These are phyloP conservation scores for Aphrocallistes beatrix DNA, from an alignment of 37 sponge, comb jelly and placozoan genomes.

Conservation along the genomic window DNA sequence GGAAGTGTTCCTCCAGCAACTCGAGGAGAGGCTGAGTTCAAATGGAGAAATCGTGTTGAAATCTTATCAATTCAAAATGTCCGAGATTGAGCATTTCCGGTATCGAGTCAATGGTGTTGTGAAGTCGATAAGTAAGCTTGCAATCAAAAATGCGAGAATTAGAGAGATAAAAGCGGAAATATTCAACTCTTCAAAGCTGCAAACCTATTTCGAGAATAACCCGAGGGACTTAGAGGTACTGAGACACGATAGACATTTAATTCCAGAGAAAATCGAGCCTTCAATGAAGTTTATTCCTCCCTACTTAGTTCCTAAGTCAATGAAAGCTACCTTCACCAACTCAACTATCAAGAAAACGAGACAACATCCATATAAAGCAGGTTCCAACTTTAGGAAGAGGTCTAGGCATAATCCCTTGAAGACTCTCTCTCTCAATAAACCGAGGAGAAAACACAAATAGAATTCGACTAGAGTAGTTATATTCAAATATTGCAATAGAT, in stretches of 20 bases:
- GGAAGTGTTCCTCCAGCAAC: conserved; percentile 34
- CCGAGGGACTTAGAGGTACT: conserved; percentile 89
- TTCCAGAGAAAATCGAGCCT: conserved; percentile 53
- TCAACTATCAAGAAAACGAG: neutral
- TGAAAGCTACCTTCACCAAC: conserved; percentile 1
- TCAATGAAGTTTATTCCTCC: conserved; percentile 84
- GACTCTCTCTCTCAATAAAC: neutral
- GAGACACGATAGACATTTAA: conserved; percentile 76
- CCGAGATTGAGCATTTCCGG: conserved; percentile 84
- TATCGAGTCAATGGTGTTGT: conserved; percentile 83
- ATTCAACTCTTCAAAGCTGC: conserved; percentile 76
- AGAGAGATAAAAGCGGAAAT: conserved; percentile 88
- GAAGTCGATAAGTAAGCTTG: conserved; percentile 63
- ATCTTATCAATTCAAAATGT: conserved; percentile 88
- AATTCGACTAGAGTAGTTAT: too few species aligned
- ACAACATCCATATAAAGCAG: neutral
- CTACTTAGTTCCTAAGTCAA: conserved; percentile 43
- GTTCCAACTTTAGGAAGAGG: neutral
- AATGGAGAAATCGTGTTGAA: conserved; percentile 32
- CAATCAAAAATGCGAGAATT: conserved; percentile 76
- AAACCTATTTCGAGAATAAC: conserved; percentile 82
- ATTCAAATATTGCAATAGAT: too few species aligned
- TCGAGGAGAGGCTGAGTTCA: conserved; percentile 34
- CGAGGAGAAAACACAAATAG: neutral
- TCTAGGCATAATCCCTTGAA: neutral